Evolutionary conservation across 2,888 invertebrate genomes (phyloP).

Genomic region (Rhyacophila evoluta): DNA sequence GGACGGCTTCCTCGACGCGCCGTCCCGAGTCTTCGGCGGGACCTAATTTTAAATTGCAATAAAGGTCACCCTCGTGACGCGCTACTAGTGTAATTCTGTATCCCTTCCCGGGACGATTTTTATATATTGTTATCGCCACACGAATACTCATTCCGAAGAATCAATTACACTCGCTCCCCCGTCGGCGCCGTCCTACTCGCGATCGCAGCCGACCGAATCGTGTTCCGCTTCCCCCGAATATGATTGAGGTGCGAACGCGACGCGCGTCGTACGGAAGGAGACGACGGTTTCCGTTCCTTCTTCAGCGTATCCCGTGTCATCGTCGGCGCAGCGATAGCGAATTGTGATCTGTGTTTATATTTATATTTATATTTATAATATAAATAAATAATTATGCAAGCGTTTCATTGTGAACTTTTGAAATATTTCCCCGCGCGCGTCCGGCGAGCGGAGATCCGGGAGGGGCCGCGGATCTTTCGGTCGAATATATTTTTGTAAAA

Average conservation of each 20-base stretch:
- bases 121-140: background rate
- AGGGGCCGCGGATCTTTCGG: conserved; percentile 46
- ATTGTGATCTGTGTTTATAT: conserved; percentile 53
- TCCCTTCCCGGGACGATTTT: background rate
- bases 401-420: conserved; percentile 36
- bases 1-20: background rate
- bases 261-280: background rate
- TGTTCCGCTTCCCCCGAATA: conserved; percentile 53
- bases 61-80: background rate
- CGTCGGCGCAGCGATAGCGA: conserved; percentile 48
- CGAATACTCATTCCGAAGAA: background rate
- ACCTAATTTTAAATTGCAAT: conserved; percentile 13
- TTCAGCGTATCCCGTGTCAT: conserved; percentile 42
- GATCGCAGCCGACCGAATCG: background rate
- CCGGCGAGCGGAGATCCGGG: background rate
- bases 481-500: conserved; percentile 52
- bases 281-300: conserved; percentile 23
- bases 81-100: conserved; percentile 19
- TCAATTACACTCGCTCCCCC: background rate
- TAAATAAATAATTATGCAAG: conserved; percentile 36
- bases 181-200: background rate
- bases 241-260: conserved; percentile 34
- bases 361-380: too few species aligned
- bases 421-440: background rate
- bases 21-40: background rate